Base-by-base conservation (phyloP, 1,140 invertebrate species). In the Archivesica marissinica region DNA sequence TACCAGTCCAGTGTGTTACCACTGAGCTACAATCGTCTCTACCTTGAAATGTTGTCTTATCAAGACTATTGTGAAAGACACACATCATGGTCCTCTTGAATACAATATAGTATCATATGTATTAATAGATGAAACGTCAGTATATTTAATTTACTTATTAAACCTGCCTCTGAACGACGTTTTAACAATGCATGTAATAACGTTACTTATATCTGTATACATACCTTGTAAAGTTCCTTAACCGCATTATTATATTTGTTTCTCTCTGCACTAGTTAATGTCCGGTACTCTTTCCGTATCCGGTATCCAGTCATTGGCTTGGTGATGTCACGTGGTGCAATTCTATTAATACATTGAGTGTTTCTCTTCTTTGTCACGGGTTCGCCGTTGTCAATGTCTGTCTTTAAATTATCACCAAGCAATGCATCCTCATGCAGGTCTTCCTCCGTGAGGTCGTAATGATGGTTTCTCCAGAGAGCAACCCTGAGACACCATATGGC, bases 401-500 rank as follows among this genome's bases (percentile, higher is more conserved):
- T 4, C 1, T 50, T 15, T 23, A 76, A 74, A 74, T 30, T 47
- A 15, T 0, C 4, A 25, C 39, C 38, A 20, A 74, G 38, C 70
- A 47, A 28, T 7, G 30, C 23, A 17, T 74, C 41, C 23, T 64
- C 59, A 3, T 30, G 30, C 1, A 35, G 28, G 6, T 70, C 44
- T 9, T 72, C 66, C 35, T 30, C 4, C 1, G 61, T 41, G 6
- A 33, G 6, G 25, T 50, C 50, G 56, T 33, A 13, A 25, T 23
- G 41, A 50, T 17, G 4, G 0, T 33, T 35, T 56, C 35, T 52
- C 77, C 77, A 79, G 1, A 79, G 35, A 1, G 28, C 77, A 0
- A 13, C 41, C n/a, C 77, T 35, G 0, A 79, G 77, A 68, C 77
- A 79, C 77, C 77, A 79, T n/a, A 79, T 50, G 44, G 35, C 47